These are phyloP conservation scores for Macrotus californicus DNA, from an alignment of 2,113 vertebrate species.

Conservation along the genomic window DNA sequence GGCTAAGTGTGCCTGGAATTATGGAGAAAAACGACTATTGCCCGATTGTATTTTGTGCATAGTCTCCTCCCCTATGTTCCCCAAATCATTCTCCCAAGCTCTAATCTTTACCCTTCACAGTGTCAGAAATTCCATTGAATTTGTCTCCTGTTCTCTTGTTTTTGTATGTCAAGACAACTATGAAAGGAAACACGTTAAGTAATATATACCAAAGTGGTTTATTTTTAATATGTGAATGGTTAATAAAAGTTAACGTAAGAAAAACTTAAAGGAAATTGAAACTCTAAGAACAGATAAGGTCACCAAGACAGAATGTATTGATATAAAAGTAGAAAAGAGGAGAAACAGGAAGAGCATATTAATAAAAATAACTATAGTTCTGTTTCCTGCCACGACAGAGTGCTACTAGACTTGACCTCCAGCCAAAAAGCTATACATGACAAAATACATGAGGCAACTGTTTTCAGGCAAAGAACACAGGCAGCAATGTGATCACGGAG, in stretches of 20 bases:
- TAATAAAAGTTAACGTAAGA: neutral
- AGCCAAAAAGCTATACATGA: neutral
- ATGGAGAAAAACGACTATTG: neutral
- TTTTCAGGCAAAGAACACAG: neutral
- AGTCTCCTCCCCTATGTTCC: neutral
- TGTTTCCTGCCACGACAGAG: neutral
- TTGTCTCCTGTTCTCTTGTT: neutral
- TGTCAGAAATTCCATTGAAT: neutral
- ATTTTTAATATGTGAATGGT: neutral
- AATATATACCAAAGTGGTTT: neutral
- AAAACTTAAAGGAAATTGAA: neutral
- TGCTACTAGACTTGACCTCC: neutral
- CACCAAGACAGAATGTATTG: neutral
- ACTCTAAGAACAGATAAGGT: neutral
- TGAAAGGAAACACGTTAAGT: neutral
- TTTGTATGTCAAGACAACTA: neutral
- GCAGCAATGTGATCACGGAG: neutral
- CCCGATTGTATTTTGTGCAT: neutral
- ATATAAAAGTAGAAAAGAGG: neutral
- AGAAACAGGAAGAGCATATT: neutral
- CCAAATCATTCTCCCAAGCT: neutral
- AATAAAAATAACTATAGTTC: neutral
- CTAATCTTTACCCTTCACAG: neutral
- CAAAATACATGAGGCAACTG: neutral
- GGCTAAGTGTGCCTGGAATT: neutral